Conservation (phyloP, 1,140 invertebrate species). For the Drosophila nannoptera region DNA sequence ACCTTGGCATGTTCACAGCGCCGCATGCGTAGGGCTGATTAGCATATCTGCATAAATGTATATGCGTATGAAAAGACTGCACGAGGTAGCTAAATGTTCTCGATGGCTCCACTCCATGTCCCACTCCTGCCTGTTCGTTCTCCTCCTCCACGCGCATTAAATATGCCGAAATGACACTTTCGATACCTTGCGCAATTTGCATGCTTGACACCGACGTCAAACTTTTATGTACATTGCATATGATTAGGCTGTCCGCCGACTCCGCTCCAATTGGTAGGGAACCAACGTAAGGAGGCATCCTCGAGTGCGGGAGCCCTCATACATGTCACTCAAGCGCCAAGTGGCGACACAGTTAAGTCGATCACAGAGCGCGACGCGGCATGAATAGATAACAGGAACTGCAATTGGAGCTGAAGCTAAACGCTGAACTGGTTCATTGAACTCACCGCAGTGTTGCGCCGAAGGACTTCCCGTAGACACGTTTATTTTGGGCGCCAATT, state of each 20-base stretch:
- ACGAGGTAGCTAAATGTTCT: too few relatives aligned
- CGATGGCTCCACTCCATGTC: background rate
- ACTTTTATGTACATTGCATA: constrained; percentile 50
- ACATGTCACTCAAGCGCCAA: constrained; percentile 23
- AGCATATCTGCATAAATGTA: constrained; percentile 24
- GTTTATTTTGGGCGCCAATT: constrained; percentile 59
- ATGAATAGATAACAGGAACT: constrained; percentile 8
- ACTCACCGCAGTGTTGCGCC: constrained; percentile 45
- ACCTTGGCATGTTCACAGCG: constrained; percentile 49
- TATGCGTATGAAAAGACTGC: constrained; percentile 20
- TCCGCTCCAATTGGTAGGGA: background rate
- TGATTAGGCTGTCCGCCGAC: constrained; percentile 22
- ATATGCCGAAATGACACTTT: constrained; percentile 74
- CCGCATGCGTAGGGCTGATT: constrained; percentile 16
- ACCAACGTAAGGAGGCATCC: too few relatives aligned
- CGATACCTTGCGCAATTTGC: constrained; percentile 63
- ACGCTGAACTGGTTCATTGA: constrained; percentile 47
- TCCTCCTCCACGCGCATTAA: constrained; percentile 26
- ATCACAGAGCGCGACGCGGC: constrained; percentile 39
- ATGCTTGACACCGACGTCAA: constrained; percentile 71
- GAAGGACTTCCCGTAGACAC: constrained; percentile 18
- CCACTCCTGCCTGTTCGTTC: background rate
- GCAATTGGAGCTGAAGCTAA: background rate
- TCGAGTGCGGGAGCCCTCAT: background rate
- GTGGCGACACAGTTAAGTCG: constrained; percentile 69